Base-by-base conservation (phyloP, 2,113 vertebrate genomes). In the Pontoporia blainvillei region DNA sequence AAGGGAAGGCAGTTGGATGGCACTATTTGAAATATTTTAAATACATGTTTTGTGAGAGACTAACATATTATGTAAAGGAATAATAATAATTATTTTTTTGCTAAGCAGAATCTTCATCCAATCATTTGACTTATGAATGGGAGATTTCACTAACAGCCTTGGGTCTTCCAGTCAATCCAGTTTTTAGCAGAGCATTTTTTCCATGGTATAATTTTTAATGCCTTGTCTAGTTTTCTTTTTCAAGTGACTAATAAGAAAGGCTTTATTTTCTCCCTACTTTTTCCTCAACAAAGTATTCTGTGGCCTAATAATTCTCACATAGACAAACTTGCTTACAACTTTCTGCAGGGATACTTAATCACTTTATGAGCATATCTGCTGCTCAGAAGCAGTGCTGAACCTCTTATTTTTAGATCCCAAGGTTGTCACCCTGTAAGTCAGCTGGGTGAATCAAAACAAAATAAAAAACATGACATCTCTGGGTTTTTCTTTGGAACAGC, bases 11-110 rank as follows among this genome's bases (percentile, higher is more conserved):
- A 83, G 54, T 44, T 94, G 92, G 79, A 97, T 92, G 71, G 44
- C 49, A 96, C 36, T 90, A 88, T 96, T 94, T 94, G 95, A 97
- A 90, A 97, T 88, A 82, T 90, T 97, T 97, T 95, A 95, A 98
- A 97, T 89, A 96, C 96, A 94, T 98, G 69, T 90, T 97, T 96
- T 97, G 62, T 94, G 84, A 97, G 67, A 94, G 75, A 95, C 83
- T 91, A 69, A 94, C 69, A 57, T 94, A 86, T 96, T 97, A 93
- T 93, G 59, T 87, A 90, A 96, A 97, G 79, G 46, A 95, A 91
- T 79, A 39, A 25, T 59, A 0, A 52, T 52, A 17, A 52, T 52
- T 52, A 17, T 86, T n/a, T 62, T 75, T 31, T 88, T 29, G n/a
- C 88, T 89, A 89, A 89, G 69, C n/a, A 90, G 69, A 90, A 86